Evolutionary conservation across 2,113 vertebrate species (phyloP).

Genomic region (Dipodomys merriami): DNA sequence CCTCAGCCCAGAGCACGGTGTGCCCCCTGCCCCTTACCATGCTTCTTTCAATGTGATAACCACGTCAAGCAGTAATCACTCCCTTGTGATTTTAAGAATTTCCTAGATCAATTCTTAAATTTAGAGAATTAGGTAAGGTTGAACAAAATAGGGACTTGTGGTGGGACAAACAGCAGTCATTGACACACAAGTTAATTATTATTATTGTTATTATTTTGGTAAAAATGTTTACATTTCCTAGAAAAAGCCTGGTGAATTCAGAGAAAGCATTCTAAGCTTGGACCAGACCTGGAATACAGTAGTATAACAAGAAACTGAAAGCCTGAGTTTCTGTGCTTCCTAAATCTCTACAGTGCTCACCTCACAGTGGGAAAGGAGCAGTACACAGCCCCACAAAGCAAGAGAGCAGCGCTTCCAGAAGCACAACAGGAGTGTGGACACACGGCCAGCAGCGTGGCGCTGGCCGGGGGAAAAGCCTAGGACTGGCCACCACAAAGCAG

Average conservation of each 20-base stretch:
- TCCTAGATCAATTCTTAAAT: too few species aligned
- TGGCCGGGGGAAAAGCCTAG: fast-evolving
- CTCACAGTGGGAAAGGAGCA: too few species aligned
- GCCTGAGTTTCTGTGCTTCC: fast-evolving
- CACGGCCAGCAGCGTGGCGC: fast-evolving
- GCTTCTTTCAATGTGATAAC: too few species aligned
- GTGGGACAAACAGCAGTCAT: background rate
- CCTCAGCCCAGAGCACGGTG: too few species aligned
- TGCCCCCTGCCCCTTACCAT: too few species aligned
- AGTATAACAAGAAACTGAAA: background rate
- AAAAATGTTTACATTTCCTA: background rate
- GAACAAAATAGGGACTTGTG: background rate
- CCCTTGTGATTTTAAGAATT: too few species aligned
- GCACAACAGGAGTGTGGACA: fast-evolving
- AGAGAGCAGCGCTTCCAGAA: too few species aligned
- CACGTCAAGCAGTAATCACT: too few species aligned
- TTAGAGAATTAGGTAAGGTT: too few species aligned
- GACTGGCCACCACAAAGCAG: background rate
- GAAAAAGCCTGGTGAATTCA: background rate
- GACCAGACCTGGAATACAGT: background rate
- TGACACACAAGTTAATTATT: background rate
- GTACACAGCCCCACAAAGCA: background rate
- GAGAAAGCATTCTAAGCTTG: background rate
- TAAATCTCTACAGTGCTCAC: background rate
- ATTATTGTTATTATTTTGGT: background rate